A percentile compares a stretch with the other conserved stretches of the same genome.
Conservation (phyloP, 92 coral and sea anemone species). For the Porites divaricata region DNA sequence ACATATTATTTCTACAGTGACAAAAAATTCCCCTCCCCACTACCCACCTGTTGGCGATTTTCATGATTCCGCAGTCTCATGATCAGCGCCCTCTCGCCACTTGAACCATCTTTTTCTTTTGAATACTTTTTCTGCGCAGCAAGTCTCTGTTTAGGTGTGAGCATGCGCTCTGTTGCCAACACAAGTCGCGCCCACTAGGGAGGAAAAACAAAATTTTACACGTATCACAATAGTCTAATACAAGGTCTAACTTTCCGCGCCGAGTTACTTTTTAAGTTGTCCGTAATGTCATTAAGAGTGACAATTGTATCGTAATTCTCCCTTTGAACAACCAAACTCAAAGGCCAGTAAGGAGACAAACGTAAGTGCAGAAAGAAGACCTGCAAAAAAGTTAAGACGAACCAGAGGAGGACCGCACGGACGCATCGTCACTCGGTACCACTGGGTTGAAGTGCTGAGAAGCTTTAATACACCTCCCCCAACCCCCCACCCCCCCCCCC, state of each 20-base stretch:
- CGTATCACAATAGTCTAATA: background rate
- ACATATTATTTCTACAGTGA: background rate
- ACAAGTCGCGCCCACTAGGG: conserved; percentile 85
- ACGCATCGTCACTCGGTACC: no score
- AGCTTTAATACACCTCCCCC: no score
- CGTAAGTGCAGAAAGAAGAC: background rate
- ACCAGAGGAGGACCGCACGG: no score
- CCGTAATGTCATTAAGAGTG: no score
- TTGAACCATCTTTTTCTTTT: conserved; percentile 56
- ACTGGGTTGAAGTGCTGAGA: no score
- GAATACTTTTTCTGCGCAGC: conserved; percentile 68
- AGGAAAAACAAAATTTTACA: background rate
- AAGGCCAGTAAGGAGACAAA: background rate
- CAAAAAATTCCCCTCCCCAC: no score
- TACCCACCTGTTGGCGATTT: conserved; percentile 53
- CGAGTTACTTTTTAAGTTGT: no score
- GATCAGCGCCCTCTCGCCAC: conserved; percentile 71
- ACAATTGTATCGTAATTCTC: no score
- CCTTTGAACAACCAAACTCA: no score
- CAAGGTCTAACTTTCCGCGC: background rate
- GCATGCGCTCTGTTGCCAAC: conserved; percentile 82
- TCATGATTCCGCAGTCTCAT: conserved; percentile 75
- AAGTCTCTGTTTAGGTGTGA: conserved; percentile 73
- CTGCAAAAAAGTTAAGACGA: no score
- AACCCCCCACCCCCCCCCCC: no score